Evolutionary conservation across 2,888 invertebrate species (phyloP), one percentile per base, ranked within the genome.

Genomic region (Argyresthia albistria): DNA sequence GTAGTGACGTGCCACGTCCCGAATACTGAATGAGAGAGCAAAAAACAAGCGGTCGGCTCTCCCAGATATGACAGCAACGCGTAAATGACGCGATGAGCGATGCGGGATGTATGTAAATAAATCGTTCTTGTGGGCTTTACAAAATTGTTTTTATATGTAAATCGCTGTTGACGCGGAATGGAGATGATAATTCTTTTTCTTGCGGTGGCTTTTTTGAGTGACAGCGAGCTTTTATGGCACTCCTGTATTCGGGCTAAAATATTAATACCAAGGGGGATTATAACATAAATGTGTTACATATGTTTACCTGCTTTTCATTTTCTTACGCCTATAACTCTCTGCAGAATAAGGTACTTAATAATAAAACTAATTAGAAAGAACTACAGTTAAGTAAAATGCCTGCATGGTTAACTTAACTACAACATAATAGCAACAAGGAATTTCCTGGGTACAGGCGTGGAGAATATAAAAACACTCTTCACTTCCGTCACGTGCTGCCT

Each of bases 11-110:
- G 25, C 25, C 25, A 25, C 25, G 25, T 25, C 25, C 57, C 57
- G 69, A 67, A 70, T 70, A 67, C 66, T 58, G 53, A 64, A 68
- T 69, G 68, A 68, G 67, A 52, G 49, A 51, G 56, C 59, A 57
- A 55, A 55, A 53, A 59, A 53, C 53, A 59, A 53, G 53, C 51
- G 49, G 25, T 6, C 25, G 25, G 25, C 25, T 25, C 25, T 25
- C 25, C 25, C 53, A 60, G 62, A 63, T 59, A 60, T 60, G 57
- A 58, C 52, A 53, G 45, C 39, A 9, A 3, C 54, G 45, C 50
- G 46, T 35, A 54, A 57, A 55, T 54, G 52, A 53, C 35, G 51
- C 55, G 58, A 39, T 52, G 45, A 39, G 55, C 47, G 54, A 46
- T 49, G 39, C 12, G 42, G 50, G 50, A 48, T 16, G n/a, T 50